Base-by-base conservation (phyloP, 2,113 vertebrate genomes). In the Thalassoma bifasciatum region DNA sequence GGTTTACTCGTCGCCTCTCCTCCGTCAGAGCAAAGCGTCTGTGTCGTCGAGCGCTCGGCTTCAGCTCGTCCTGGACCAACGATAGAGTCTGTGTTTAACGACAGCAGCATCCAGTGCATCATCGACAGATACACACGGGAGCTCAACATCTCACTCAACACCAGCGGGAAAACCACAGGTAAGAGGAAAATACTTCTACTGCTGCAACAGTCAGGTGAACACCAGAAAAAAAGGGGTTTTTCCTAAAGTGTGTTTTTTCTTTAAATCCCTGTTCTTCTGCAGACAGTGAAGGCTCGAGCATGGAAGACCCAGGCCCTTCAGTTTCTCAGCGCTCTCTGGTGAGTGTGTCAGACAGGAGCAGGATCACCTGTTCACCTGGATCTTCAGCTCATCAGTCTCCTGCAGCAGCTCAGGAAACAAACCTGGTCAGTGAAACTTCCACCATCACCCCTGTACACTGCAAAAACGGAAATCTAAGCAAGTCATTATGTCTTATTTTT, bases 51-150 rank as follows among this genome's bases (percentile, higher is more conserved):
- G n/a, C n/a, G 57, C 68, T 53, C 72, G 0, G 21, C 9, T 14
- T 52, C 24, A 53, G 66, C 23, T 9, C 34, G 19, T 1, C 46
- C 70, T 2, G 5, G 1, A 23, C 34, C 1, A 19, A 8, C 54
- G 8, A 56, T 70, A 0, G 76, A 68, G 9, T 63, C 57, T 10
- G 26, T 73, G 30, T 83, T 76, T 49, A 64, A 62, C n/a, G 80
- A 73, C 46, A 87, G 72, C 47, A 86, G 77, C 50, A 75, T 91
- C 66, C 92, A 94, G 75, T 70, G 87, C 23, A 87, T 94, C 38
- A 89, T 92, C 24, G 84, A 94, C 50, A 92, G 81, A 71, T 83
- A 91, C 66, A 86, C 85, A 19, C 88, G 72, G 62, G 94, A 94
- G 80, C 82, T 93, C 14, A 82, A 86, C 60, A 10, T 83, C 34